phyloP scores from a whole-genome alignment of 2,888 invertebrate species.

The Agrotis clavis region DNA sequence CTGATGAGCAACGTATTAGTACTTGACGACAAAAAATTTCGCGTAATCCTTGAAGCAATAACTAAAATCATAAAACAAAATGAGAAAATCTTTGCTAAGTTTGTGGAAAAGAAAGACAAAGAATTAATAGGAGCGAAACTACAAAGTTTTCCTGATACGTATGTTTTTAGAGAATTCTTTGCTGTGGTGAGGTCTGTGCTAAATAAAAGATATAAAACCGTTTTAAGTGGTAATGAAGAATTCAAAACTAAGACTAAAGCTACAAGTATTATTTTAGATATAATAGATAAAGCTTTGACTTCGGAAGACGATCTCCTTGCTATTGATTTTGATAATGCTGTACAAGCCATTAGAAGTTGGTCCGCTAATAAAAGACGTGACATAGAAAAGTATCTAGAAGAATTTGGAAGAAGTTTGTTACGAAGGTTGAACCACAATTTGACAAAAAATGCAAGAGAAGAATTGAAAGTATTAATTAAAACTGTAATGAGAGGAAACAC shows the following conservation, averaged over 20 bases:
- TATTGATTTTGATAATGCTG: conserved; percentile 63
- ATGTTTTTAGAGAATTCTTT: conserved; percentile 59
- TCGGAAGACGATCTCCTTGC: conserved; percentile 58
- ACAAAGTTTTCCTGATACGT: conserved; percentile 22
- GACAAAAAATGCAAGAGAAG: conserved; percentile 59
- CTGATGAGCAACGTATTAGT: conserved; percentile 67
- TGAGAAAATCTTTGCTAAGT: conserved; percentile 55
- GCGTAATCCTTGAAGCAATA: conserved; percentile 43
- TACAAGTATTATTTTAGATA: conserved; percentile 70
- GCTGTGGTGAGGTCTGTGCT: conserved; percentile 57
- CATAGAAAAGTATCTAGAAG: conserved; percentile 52
- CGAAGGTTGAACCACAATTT: conserved; percentile 63
- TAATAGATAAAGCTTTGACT: conserved; percentile 73
- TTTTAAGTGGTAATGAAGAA: conserved; percentile 39
- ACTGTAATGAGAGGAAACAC: conserved; percentile 63
- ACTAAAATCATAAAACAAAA: conserved; percentile 46
- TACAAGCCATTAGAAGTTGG: conserved; percentile 65
- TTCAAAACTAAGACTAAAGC: conserved; percentile 66
- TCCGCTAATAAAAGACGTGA: conserved; percentile 26
- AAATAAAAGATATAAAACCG: conserved; percentile 65
- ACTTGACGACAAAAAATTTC: conserved; percentile 65
- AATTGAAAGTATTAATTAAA: conserved; percentile 70
- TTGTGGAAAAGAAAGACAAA: conserved; percentile 63
- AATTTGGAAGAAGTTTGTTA: conserved; percentile 47
- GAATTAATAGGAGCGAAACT: conserved; percentile 54